Evolutionary conservation across 1,140 invertebrate genomes (phyloP).

Genomic region (Drosophila melanica): DNA sequence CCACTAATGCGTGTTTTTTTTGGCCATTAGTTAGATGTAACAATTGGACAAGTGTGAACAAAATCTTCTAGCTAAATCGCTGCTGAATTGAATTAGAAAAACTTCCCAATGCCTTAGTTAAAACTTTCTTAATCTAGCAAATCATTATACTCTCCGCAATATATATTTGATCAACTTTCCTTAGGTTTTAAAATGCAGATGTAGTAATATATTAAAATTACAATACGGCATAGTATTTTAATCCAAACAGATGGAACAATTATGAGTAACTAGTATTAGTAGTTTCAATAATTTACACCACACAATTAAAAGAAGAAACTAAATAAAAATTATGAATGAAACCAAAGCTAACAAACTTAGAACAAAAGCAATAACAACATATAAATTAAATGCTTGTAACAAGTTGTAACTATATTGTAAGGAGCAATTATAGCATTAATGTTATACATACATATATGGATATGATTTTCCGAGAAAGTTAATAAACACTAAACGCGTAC

Average conservation of each 20-base stretch:
- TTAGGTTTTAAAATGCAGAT: constrained; percentile 53
- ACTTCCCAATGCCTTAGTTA: constrained; percentile 49
- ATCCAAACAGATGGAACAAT: constrained; percentile 60
- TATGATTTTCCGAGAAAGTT: constrained; percentile 71
- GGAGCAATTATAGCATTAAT: constrained; percentile 69
- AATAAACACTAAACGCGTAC: constrained; percentile 62
- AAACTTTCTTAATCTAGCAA: constrained; percentile 27
- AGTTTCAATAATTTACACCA: constrained; percentile 80
- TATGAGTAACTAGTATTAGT: constrained; percentile 67
- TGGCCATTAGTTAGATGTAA: constrained; percentile 61
- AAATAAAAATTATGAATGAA: constrained; percentile 38
- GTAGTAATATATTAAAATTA: constrained; percentile 27
- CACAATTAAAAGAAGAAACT: constrained; percentile 14
- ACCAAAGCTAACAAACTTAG: constrained; percentile 68
- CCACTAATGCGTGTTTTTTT: constrained; percentile 48
- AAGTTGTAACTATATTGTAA: constrained; percentile 68
- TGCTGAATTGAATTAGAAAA: constrained; percentile 69
- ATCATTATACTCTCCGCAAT: constrained; percentile 38
- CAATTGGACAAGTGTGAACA: constrained; percentile 76
- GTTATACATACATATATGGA: constrained; percentile 37
- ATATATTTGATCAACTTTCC: constrained; percentile 48
- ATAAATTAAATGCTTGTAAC: constrained; percentile 66
- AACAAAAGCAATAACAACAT: constrained; percentile 68
- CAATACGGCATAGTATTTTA: constrained; percentile 57
- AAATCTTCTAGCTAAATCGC: constrained; percentile 59